Percentiles rank a stretch among this genome's conserved stretches.
Conservation (phyloP, 2,113 vertebrate genomes). For the Camelus dromedarius region DNA sequence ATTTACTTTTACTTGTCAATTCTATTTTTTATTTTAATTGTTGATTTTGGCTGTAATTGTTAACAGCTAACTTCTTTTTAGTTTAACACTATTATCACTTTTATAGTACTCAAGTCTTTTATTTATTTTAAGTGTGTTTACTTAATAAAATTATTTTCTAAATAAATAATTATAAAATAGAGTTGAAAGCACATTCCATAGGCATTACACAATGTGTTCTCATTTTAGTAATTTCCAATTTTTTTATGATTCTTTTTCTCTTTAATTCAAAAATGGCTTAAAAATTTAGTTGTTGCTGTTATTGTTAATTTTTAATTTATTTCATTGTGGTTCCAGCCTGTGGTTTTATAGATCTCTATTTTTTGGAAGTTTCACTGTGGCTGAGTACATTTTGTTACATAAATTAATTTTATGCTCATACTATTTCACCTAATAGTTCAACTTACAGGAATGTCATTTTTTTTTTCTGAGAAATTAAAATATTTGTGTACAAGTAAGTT, state of each 20-base stretch:
- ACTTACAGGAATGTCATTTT: constrained; percentile 43
- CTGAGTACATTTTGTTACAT: constrained; percentile 32
- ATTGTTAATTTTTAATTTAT: constrained; percentile 47
- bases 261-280: constrained; percentile 21
- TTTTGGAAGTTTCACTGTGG: constrained; percentile 57
- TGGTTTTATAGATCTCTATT: constrained; percentile 63
- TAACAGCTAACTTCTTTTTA: background rate
- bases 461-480: constrained; percentile 61
- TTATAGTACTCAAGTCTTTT: background rate
- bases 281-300: constrained; percentile 1
- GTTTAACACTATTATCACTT: background rate
- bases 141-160: constrained; percentile 13
- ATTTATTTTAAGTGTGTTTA: background rate
- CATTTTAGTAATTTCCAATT: background rate
- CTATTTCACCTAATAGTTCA: constrained; percentile 43
- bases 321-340: constrained; percentile 28
- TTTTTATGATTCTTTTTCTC: background rate
- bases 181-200: background rate
- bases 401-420: constrained; percentile 60
- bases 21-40: background rate
- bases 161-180: background rate
- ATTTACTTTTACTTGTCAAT: background rate
- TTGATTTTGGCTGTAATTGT: background rate
- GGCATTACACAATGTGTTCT: background rate
- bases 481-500: background rate